Base-by-base conservation (phyloP, 64 coral and sea anemone species). In the Montipora efflorescens region DNA sequence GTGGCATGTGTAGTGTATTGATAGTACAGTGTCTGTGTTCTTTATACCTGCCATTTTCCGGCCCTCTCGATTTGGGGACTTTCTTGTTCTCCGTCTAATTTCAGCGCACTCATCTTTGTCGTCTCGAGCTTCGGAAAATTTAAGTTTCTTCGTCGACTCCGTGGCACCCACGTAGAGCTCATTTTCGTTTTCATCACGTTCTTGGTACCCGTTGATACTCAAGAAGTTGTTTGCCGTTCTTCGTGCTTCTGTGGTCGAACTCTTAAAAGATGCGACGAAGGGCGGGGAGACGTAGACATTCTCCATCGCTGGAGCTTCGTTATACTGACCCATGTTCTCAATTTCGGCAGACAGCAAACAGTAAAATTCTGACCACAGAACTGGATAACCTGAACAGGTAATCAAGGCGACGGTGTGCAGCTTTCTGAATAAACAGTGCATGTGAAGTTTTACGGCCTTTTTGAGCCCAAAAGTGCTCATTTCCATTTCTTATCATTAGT, bases 111-210 rank as follows among this genome's bases (percentile, higher is more conserved):
- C 12, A 15, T 49, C 76, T 48, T 78, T 15, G 12, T 2, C 46
- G 45, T 7, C 47, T 16, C 6, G 11, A 7, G 5, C 12, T 49
- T 14, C 47, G 5, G 47, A 16, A 49, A 46, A 16, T 15, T 78
- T 1, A 16, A 47, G 14, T 19, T 19, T 7, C 44, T 45, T 49
- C 19, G 46, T 9, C n/a, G 15, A 5, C 45, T 72, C 68, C 7
- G 44, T 86, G 5, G 18, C 44, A 22, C 7, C 4, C 5, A 18
- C 28, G 0, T 16, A 47, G 14, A 67, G 3, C 18, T 83, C 81
- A 83, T 83, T 83, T 5, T 7, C 59, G 59, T 83, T 83, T 83
- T 83, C 59, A 48, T 83, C 81, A 9, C 5, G 7, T n/a, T 71
- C 16, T 16, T 71, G 3, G 45, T 64, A 9, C 13, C 16, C 66